Percentiles rank a stretch among this genome's conserved stretches.
These are phyloP conservation scores for Epinotia brunnichana DNA, from an alignment of 2,888 invertebrate genomes.

Conservation along the genomic window DNA sequence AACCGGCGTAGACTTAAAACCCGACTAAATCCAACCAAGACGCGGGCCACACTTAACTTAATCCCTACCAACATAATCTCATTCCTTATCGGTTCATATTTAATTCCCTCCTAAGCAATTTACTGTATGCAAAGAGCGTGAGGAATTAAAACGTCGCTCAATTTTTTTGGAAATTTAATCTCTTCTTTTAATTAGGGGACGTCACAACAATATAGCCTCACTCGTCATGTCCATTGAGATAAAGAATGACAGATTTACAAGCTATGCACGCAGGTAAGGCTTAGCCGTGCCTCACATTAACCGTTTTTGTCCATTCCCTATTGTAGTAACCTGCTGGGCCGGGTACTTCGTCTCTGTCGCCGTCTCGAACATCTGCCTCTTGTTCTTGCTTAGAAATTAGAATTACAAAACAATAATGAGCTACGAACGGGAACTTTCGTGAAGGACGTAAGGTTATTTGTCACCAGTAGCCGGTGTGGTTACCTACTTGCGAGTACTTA, in stretches of 20 bases:
- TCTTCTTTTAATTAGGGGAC: conserved; percentile 62
- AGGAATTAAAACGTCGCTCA: conserved; percentile 33
- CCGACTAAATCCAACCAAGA: conserved; percentile 17
- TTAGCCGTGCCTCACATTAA: conserved; percentile 66
- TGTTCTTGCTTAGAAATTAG: conserved; percentile 79
- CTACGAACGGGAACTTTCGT: conserved; percentile 56
- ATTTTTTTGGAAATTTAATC: conserved; percentile 54
- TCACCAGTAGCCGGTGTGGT: conserved; percentile 22
- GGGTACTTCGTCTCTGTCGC: conserved; percentile 77
- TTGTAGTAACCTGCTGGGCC: conserved; percentile 65
- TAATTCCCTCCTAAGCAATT: conserved; percentile 37
- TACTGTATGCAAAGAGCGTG: conserved; percentile 41
- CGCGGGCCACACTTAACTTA: conserved; percentile 14
- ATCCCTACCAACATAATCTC: conserved; percentile 26
- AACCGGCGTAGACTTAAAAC: conserved; percentile 2
- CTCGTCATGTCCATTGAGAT: conserved; percentile 60
- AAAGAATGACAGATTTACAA: conserved; percentile 74
- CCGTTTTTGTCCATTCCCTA: conserved; percentile 65
- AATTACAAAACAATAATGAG: conserved; percentile 66
- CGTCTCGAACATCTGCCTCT: conserved; percentile 66
- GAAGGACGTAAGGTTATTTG: conserved; percentile 25
- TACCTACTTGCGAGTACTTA: background rate
- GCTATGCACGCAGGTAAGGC: conserved; percentile 72
- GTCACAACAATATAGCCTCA: conserved; percentile 64
- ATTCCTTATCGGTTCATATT: conserved; percentile 35